Conservation (phyloP, 1,140 invertebrate species). For the Aplysia californica region DNA sequence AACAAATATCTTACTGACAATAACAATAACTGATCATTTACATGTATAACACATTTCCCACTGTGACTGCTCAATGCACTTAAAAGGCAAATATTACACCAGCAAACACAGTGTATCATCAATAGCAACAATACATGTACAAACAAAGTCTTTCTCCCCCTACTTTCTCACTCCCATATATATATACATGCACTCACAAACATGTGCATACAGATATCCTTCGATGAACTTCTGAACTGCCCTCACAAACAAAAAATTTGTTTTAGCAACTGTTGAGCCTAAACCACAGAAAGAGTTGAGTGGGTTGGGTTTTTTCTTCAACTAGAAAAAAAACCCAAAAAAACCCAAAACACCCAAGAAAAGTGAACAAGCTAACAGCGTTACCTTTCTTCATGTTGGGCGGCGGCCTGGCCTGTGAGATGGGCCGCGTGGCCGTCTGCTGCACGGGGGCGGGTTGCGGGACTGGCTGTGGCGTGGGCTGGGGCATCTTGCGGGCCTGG, state of each 20-base stretch:
- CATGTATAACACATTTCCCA: neutral
- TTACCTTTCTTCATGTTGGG: constrained; percentile 67
- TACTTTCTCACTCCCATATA: too few species aligned
- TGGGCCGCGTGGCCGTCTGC: constrained; percentile 47
- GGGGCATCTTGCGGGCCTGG: constrained; percentile 72
- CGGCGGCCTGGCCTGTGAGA: constrained; percentile 63
- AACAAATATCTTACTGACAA: neutral
- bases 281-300: too few species aligned
- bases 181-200: too few species aligned
- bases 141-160: too few species aligned
- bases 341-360: neutral
- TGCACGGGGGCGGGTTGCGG: constrained; percentile 29
- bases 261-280: too few species aligned
- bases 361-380: neutral
- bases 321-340: neutral
- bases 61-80: neutral
- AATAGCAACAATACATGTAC: neutral
- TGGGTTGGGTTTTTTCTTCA: too few species aligned
- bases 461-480: constrained; percentile 35
- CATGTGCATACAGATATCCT: too few species aligned
- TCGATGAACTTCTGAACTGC: too few species aligned
- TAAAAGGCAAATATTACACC: neutral
- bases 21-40: neutral
- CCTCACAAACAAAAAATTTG: too few species aligned
- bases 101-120: neutral